These are phyloP conservation scores for Meloidogyne chitwoodi DNA, from an alignment of 1,140 invertebrate genomes.

Conservation along the genomic window DNA sequence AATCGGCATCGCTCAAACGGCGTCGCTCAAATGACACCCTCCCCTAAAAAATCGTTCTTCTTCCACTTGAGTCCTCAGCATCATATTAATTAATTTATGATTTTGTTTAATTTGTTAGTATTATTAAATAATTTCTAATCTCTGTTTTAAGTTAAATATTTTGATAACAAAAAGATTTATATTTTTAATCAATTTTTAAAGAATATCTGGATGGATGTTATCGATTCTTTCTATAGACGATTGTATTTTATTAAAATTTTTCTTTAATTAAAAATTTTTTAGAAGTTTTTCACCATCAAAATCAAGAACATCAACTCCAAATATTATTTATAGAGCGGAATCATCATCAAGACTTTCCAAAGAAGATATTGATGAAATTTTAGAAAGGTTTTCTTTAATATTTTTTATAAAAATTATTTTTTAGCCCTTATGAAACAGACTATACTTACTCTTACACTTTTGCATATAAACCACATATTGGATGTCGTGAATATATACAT, in stretches of 20 bases:
- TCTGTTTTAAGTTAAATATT: no score
- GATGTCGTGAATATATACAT: conserved; percentile 18
- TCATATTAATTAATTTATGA: no score
- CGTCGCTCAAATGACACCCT: no score
- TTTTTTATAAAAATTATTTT: background rate
- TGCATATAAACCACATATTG: conserved; percentile 16
- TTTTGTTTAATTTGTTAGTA: no score
- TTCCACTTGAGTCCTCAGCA: no score
- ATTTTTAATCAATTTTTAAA: background rate
- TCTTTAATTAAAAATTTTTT: background rate
- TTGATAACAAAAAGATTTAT: no score
- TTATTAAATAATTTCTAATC: no score
- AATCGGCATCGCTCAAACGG: no score
- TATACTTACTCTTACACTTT: conserved; percentile 22
- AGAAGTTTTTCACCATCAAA: conserved; percentile 7
- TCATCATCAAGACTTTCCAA: conserved; percentile 19
- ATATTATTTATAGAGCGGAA: background rate
- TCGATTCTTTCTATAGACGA: background rate
- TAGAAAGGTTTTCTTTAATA: conserved; percentile 9
- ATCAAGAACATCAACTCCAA: conserved; percentile 9
- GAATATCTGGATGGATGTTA: background rate
- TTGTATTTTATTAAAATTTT: background rate
- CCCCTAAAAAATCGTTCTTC: no score
- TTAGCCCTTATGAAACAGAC: conserved; percentile 21
- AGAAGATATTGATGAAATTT: conserved; percentile 27